These are phyloP conservation scores for Allochrocebus solatus DNA, from an alignment of 2,797 vertebrate species.

Conservation along the genomic window DNA sequence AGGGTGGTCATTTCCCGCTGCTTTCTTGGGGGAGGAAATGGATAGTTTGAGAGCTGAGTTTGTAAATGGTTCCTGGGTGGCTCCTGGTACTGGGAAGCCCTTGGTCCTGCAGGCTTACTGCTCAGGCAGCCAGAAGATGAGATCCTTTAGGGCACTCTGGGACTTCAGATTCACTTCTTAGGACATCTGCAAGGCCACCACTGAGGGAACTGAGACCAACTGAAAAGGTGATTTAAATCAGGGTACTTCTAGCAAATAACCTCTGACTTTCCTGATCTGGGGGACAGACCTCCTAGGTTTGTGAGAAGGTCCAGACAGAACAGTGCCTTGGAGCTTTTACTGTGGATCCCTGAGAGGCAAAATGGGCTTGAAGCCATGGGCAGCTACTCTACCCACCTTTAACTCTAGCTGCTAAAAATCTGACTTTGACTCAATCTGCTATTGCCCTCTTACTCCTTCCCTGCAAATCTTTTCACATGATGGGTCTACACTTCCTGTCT, in stretches of 20 bases:
- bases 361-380: fast-evolving
- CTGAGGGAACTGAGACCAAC: fast-evolving
- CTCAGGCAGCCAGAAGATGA: not conserved
- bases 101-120: not conserved
- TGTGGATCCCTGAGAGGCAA: not conserved
- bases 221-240: not conserved
- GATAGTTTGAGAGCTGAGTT: not conserved
- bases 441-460: not conserved
- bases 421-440: not conserved
- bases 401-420: not conserved
- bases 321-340: not conserved
- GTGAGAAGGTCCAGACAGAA: not conserved
- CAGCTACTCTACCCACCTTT: fast-evolving
- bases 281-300: not conserved
- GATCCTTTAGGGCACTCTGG: not conserved
- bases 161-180: no score
- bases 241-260: not conserved
- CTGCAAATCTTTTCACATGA: fast-evolving
- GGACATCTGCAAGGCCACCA: not conserved
- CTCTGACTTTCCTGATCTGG: not conserved
- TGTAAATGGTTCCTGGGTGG: not conserved
- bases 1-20: not conserved
- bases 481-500: fast-evolving
- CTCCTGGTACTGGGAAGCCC: not conserved
- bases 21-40: constrained; percentile 27